phyloP scores from a whole-genome alignment of 2,888 invertebrate genomes.

The Amorpha juglandis region DNA sequence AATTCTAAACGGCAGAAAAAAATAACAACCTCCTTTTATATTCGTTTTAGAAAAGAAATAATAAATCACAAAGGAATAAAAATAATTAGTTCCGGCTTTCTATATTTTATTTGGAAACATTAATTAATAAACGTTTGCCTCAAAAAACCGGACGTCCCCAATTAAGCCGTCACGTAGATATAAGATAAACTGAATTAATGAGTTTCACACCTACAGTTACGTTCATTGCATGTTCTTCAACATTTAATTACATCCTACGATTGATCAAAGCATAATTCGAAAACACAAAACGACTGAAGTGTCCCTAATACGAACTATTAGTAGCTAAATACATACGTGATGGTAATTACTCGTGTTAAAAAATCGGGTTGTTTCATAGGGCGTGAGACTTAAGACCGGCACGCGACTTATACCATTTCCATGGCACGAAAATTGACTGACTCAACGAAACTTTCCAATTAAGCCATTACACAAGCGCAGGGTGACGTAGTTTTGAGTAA shows the following conservation, averaged over 20 bases:
- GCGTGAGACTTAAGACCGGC: constrained; percentile 57
- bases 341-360: constrained; percentile 57
- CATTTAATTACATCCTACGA: constrained; percentile 18
- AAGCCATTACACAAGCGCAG: constrained; percentile 73
- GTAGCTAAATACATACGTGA: constrained; percentile 42
- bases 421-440: constrained; percentile 62
- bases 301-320: constrained; percentile 42
- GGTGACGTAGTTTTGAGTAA: constrained; percentile 57
- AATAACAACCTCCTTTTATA: too few relatives aligned
- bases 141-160: constrained; percentile 20
- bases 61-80: neutral
- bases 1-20: too few relatives aligned
- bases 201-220: constrained; percentile 17
- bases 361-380: constrained; percentile 51
- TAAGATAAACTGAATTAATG: constrained; percentile 16
- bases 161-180: constrained; percentile 15
- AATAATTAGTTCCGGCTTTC: neutral
- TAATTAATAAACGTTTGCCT: constrained; percentile 13
- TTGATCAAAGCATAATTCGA: constrained; percentile 33
- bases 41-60: neutral
- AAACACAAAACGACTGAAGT: constrained; percentile 38
- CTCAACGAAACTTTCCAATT: constrained; percentile 77
- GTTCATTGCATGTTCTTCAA: constrained; percentile 16
- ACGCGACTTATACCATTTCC: constrained; percentile 68
- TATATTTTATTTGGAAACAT: constrained; percentile 1